phyloP scores from a whole-genome alignment of 2,888 invertebrate genomes.

The Julus scanicus region DNA sequence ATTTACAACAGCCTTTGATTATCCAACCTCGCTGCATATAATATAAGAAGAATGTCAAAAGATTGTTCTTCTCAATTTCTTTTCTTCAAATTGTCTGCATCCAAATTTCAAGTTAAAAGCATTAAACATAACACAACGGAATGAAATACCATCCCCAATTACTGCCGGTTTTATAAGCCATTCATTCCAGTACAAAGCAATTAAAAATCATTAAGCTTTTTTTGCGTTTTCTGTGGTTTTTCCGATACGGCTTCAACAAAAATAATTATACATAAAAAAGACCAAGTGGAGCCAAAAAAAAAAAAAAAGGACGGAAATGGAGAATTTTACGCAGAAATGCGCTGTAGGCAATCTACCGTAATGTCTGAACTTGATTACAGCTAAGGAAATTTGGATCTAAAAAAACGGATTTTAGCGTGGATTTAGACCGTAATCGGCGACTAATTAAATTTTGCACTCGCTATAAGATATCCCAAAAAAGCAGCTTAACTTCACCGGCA shows the following conservation, averaged over 20 bases:
- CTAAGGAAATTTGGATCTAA: background rate
- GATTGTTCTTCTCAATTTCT: background rate
- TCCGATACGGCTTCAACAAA: background rate
- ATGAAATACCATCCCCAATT: background rate
- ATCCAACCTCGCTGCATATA: background rate
- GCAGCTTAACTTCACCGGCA: no score
- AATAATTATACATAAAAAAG: background rate
- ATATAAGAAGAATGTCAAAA: background rate
- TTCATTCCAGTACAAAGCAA: background rate
- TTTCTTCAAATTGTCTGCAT: background rate
- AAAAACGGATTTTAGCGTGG: no score
- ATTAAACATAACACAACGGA: background rate
- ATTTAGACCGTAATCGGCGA: no score
- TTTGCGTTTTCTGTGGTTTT: background rate
- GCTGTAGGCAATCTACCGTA: background rate
- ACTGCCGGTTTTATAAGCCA: background rate
- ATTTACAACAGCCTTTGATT: conserved; percentile 23
- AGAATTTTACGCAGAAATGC: background rate
- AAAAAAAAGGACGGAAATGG: background rate
- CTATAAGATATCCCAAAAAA: no score
- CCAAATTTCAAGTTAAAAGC: background rate
- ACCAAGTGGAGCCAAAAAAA: background rate
- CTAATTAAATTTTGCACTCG: no score
- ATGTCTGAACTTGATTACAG: conserved; percentile 1
- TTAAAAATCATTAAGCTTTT: background rate